Percentiles rank a stretch among this genome's conserved stretches.
phyloP scores from a whole-genome alignment of 2,113 vertebrate species.

The Pyrgilauda ruficollis region DNA sequence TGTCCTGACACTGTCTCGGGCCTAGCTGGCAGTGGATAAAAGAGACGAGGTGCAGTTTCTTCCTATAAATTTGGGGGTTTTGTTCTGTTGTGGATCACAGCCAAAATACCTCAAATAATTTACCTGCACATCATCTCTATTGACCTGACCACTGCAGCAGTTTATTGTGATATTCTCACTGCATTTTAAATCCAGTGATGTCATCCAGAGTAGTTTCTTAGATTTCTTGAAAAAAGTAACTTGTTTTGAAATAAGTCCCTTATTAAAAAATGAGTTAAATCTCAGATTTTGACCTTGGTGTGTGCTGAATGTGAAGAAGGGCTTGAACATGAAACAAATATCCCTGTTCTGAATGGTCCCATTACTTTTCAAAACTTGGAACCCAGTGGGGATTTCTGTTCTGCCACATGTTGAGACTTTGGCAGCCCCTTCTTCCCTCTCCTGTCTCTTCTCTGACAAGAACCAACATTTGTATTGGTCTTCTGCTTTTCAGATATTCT shows the following conservation, averaged over 20 bases:
- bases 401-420: neutral
- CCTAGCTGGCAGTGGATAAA: neutral
- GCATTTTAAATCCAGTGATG: neutral
- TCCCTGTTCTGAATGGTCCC: neutral
- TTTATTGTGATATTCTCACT: neutral
- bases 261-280: neutral
- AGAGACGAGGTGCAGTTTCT: neutral
- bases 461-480: rapidly evolving
- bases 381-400: neutral
- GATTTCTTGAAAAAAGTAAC: neutral
- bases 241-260: neutral
- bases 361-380: neutral
- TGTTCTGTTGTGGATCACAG: neutral
- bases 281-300: neutral
- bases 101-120: neutral
- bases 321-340: neutral
- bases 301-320: neutral
- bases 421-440: neutral
- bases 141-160: neutral
- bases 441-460: neutral
- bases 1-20: neutral
- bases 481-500: neutral
- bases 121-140: neutral
- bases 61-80: neutral
- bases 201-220: neutral